phyloP scores from a whole-genome alignment of 1,140 invertebrate genomes.

The Drosophila carrolli region DNA sequence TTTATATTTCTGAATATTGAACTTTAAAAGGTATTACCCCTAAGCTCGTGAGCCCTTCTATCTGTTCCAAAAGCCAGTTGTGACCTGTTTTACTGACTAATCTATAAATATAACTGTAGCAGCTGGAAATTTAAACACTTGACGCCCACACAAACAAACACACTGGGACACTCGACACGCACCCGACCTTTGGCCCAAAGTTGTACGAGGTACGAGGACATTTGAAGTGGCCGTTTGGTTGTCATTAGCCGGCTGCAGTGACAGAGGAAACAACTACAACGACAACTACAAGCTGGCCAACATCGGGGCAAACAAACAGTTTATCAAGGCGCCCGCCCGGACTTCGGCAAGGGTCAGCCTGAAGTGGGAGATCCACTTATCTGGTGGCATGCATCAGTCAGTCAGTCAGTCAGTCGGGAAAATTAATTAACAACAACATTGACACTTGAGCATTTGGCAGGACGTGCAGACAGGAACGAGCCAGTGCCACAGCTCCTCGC shows the following conservation, averaged over 20 bases:
- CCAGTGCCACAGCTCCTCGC: constrained; percentile 40
- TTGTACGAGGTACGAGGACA: constrained; percentile 17
- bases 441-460: constrained; percentile 79
- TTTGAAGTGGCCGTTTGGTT: constrained; percentile 59
- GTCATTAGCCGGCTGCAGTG: constrained; percentile 67
- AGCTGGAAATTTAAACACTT: constrained; percentile 75
- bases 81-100: not conserved
- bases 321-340: constrained; percentile 34
- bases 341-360: constrained; percentile 42
- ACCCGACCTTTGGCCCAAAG: constrained; percentile 36
- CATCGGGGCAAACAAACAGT: constrained; percentile 49
- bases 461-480: constrained; percentile 53
- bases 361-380: constrained; percentile 47
- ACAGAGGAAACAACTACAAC: constrained; percentile 30
- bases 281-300: constrained; percentile 41
- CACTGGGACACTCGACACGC: constrained; percentile 41
- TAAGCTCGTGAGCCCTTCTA: no score
- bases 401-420: constrained; percentile 53
- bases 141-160: constrained; percentile 11
- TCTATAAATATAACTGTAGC: constrained; percentile 46
- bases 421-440: constrained; percentile 83
- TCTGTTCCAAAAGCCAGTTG: no score
- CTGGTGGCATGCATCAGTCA: constrained; percentile 79
- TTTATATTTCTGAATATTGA: not conserved
- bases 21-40: not conserved